These are phyloP conservation scores for Hemicrepidius hirtus DNA, from an alignment of 2,888 invertebrate genomes.

Conservation along the genomic window DNA sequence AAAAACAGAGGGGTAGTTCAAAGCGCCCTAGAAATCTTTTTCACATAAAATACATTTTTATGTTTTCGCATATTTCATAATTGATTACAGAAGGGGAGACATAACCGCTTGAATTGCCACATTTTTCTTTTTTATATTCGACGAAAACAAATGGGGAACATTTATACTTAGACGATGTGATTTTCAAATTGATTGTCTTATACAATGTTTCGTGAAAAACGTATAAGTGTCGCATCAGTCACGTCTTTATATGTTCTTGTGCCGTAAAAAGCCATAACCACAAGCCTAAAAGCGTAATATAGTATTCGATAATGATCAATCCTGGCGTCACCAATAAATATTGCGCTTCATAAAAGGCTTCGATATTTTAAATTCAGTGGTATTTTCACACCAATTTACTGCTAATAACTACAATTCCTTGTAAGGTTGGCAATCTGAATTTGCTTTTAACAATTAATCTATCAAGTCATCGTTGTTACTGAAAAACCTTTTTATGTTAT, in stretches of 20 bases:
- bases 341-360: no score
- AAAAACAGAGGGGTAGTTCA: conserved; percentile 58
- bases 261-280: conserved; percentile 10
- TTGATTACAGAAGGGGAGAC: conserved; percentile 64
- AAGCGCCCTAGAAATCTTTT: conserved; percentile 62
- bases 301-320: not conserved
- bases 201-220: conserved; percentile 48
- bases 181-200: conserved; percentile 65
- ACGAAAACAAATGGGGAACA: conserved; percentile 63
- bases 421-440: no score
- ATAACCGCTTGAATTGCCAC: conserved; percentile 63
- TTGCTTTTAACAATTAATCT: no score
- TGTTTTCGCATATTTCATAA: conserved; percentile 67
- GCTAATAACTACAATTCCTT: no score
- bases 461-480: no score
- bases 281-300: conserved; percentile 8
- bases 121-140: conserved; percentile 64
- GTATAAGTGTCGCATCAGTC: conserved; percentile 38
- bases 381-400: no score
- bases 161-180: conserved; percentile 62
- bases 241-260: conserved; percentile 17
- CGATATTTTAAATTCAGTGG: no score
- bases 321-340: not conserved
- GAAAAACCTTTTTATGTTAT: no score
- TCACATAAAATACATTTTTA: conserved; percentile 62